phyloP scores from a whole-genome alignment of 1,140 invertebrate species.

The Antheraea mylitta region DNA sequence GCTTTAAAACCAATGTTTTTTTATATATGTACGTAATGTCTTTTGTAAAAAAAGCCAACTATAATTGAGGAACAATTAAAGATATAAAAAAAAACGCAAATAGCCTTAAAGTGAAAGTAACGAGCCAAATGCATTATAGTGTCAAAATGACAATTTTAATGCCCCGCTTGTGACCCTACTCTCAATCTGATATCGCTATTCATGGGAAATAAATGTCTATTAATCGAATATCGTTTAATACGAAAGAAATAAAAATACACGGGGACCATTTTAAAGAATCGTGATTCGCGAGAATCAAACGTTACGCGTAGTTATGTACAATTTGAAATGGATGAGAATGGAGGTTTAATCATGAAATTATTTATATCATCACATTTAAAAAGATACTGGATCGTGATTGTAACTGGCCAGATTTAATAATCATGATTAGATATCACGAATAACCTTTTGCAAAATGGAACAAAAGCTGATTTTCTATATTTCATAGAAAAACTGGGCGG shows the following conservation, averaged over 20 bases:
- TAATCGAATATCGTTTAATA: slow-evolving; percentile 16
- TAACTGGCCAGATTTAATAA: no score
- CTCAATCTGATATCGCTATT: slow-evolving; percentile 52
- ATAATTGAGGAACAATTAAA: no score
- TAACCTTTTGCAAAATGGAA: no score
- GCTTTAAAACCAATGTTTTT: no score
- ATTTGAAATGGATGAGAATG: background rate
- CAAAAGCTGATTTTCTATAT: no score
- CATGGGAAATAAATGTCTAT: slow-evolving; percentile 40
- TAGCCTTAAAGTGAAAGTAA: slow-evolving; percentile 29
- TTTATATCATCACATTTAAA: no score
- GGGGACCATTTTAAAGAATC: slow-evolving; percentile 14
- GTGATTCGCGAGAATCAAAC: slow-evolving; percentile 25
- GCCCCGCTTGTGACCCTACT: slow-evolving; percentile 41
- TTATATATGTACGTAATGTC: no score
- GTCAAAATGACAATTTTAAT: slow-evolving; percentile 38
- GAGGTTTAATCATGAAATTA: background rate
- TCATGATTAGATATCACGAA: no score
- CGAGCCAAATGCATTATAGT: slow-evolving; percentile 36
- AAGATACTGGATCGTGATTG: no score
- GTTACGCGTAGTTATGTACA: slow-evolving; percentile 7
- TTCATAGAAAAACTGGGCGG: no score
- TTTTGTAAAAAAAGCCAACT: no score
- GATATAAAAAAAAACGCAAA: no score
- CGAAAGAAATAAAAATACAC: slow-evolving; percentile 12